Evolutionary conservation across 1,140 invertebrate genomes (phyloP).

Genomic region (Drosophila albomicans): DNA sequence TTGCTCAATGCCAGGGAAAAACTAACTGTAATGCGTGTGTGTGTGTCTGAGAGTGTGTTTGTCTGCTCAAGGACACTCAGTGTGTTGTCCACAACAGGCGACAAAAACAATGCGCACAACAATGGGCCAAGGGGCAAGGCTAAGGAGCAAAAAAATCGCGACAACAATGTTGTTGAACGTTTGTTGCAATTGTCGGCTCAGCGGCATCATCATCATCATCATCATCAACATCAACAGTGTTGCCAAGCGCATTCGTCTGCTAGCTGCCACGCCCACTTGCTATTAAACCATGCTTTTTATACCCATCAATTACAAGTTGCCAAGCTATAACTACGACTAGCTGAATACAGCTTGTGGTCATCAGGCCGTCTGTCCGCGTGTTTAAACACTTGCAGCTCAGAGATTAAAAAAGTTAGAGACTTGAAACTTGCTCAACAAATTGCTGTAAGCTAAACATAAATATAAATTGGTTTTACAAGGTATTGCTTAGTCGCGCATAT

Average conservation of each 20-base stretch:
- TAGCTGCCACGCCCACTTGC: slow-evolving; percentile 31
- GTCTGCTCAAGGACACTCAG: slow-evolving; percentile 26
- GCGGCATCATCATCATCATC: slow-evolving; percentile 5
- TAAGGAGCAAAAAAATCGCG: slow-evolving; percentile 17
- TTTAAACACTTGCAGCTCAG: too few species aligned
- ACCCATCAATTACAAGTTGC: too few species aligned
- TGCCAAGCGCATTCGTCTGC: slow-evolving; percentile 37
- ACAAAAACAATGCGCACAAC: slow-evolving; percentile 21
- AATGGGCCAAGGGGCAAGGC: background rate
- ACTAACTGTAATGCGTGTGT: too few species aligned
- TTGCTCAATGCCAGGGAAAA: slow-evolving; percentile 32
- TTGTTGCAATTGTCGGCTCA: slow-evolving; percentile 41
- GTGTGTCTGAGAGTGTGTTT: background rate
- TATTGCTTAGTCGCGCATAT: too few species aligned
- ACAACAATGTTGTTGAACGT: slow-evolving; percentile 44
- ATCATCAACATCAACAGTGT: slow-evolving; percentile 39
- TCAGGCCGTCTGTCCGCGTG: too few species aligned
- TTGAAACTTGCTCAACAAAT: too few species aligned
- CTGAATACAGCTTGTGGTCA: too few species aligned
- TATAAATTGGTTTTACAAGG: too few species aligned
- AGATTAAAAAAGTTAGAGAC: too few species aligned
- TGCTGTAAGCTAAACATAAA: too few species aligned
- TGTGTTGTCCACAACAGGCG: slow-evolving; percentile 23
- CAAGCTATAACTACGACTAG: too few species aligned
- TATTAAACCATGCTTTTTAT: background rate